Evolutionary conservation across 1,140 invertebrate species (phyloP), one percentile per base, ranked within the genome.

Genomic region (Monomorium pharaonis): DNA sequence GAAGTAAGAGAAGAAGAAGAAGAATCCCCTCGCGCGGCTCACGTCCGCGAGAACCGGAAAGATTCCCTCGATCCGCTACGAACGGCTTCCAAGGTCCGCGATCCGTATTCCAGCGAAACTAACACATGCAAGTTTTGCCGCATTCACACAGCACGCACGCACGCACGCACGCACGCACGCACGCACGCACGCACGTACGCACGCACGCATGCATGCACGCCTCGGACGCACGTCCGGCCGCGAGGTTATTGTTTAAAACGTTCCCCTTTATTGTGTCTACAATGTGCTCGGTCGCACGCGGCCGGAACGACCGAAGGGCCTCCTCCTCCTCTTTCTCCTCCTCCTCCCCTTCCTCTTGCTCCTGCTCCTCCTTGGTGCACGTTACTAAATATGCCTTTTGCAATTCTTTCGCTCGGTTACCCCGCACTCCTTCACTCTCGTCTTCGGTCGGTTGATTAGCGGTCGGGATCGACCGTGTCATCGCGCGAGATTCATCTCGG

Each of bases 11-110:
- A 49, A 83, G 88, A 90, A 91, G 89, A 88, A 91, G 92, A 91
- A 92, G 90, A 92, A 91, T 89, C 91, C 92, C 92, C 92, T 91
- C 86, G 63, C 37, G 63, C 63, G 88, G 90, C 88, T 87, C 88
- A 86, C 88, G 86, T 91, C 88, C 88, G 91, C 93, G 93, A 95
- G 94, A 95, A 95, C 94, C 94, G 94, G 94, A 95, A 95, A 94
- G 94, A 94, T 95, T 95, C 94, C 91, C 94, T 93, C 93, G 93
- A 94, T 95, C 94, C 94, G 94, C 94, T 94, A 94, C 89, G 90
- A 90, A 92, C 90, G 92, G 92, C 93, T 94, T 93, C 91, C 94
- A 94, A 95, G 94, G 94, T 93, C 93, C 92, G 91, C 91, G 86
- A 89, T 90, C 88, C 90, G 88, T 91, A 92, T 92, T 90, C 88